Evolutionary conservation across 2,113 vertebrate species (phyloP), one percentile per base, ranked within the genome.

Genomic region (Plectropomus leopardus): DNA sequence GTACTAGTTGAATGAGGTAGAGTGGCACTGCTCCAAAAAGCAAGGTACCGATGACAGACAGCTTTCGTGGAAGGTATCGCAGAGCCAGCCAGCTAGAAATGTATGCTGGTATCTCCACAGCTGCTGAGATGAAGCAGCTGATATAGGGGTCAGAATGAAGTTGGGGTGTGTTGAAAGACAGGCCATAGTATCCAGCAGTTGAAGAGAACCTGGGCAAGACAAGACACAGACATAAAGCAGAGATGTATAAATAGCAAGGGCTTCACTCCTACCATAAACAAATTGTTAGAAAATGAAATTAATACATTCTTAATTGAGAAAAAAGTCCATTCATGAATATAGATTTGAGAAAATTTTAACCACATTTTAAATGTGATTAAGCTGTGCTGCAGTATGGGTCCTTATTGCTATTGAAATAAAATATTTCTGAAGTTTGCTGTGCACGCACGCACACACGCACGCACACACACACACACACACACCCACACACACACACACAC

Each of bases 141-240:
- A 97, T 0, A 0, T 95, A 98, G 32, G 94, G 90, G 0, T 98
- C 88, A 1, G 94, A 94, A 0, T 96, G 93, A 75, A 98, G 86
- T 67, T 95, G 96, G 3, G 96, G 93, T 0, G 96, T 96, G 81
- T 96, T 97, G 0, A 97, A 88, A 19, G 96, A 97, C 26, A 98
- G 91, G 8, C 95, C 95, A 19, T 94, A 97, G 73, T 97, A 98
- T 30, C 96, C 95, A 21, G 93, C 88, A 8, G 3, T 73, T 17
- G 78, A 1, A 13, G 71, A 80, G 26, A 91, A 91, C 67, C 93
- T 94, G 58, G 16, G 67, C 28, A 47, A 40, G 63, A 50, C 6
- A 61, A 10, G 11, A 23, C 7, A 67, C 1, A 40, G 7, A 67
- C 15, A 74, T 8, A 61, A 1, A 19, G 3, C 26, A 51, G 16